Base-by-base conservation (phyloP, 2,888 invertebrate species). In the Pseudococcus jackbeardsleyi region DNA sequence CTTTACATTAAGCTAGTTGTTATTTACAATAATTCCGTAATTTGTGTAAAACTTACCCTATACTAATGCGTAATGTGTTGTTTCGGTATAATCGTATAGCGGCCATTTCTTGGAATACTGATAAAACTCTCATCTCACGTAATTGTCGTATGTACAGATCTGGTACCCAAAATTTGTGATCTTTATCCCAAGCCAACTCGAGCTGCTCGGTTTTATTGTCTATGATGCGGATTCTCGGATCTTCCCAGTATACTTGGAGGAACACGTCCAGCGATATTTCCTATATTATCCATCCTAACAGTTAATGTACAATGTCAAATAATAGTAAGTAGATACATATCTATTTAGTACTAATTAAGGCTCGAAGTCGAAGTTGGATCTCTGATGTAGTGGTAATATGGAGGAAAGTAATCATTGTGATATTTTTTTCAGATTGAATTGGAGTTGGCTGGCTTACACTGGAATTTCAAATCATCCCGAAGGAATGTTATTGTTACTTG, bases 251-350 rank as follows among this genome's bases (percentile, higher is more conserved):
- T n/a, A 94, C 94, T 92, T 94, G 93, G 89, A 94, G 92, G 91
- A 94, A 94, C 89, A 94, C 93, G 91, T 94, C 94, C 90, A 94
- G 91, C 50, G 94, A 94, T 91, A 94, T 94, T 91, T 94, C 94
- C 94, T 94, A 91, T 88, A 88, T 85, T 85, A 85, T 22, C 68
- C 84, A 84, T 64, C 88, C 88, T 84, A 84, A 88, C 72, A 88
- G 84, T 88, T 88, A 88, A 88, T 84, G 46, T 84, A 68, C 11
- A 88, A 84, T 17, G 72, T 79, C 87, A 87, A 87, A 79, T 77
- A 48, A 50, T 87, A 79, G 48, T 68, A 54, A 64, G 19, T 64
- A 22, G 1, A 9, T 64, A n/a, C n/a, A n/a, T n/a, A n/a, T n/a
- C n/a, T n/a, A 64, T 19, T 64, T 64, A 22, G 22, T 19, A 22